These are phyloP conservation scores for Choreutis nemorana DNA, from an alignment of 2,888 invertebrate species.

Conservation along the genomic window DNA sequence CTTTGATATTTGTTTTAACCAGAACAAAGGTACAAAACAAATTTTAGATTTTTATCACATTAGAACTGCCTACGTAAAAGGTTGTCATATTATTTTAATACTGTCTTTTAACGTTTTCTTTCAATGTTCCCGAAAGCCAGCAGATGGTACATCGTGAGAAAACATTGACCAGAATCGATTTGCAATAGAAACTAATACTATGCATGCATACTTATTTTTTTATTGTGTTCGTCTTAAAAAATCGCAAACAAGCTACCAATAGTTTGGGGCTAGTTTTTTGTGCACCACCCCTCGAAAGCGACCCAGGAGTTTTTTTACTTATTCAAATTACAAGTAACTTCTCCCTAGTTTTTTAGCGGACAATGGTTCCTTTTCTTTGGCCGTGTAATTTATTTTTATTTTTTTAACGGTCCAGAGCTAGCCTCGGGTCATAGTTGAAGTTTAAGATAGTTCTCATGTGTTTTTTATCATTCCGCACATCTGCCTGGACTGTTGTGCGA, in stretches of 20 bases:
- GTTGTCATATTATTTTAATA: no score
- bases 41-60: no score
- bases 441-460: slow-evolving; percentile 49
- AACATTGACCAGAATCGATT: slow-evolving; percentile 45
- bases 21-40: no score
- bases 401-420: slow-evolving; percentile 45
- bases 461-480: slow-evolving; percentile 41
- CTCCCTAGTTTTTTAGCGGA: slow-evolving; percentile 51
- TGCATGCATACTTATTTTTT: slow-evolving; percentile 33
- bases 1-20: no score
- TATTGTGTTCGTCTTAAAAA: slow-evolving; percentile 48
- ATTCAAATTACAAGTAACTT: slow-evolving; percentile 55
- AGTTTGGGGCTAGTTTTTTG: slow-evolving; percentile 36
- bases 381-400: slow-evolving; percentile 39
- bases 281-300: slow-evolving; percentile 44
- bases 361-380: slow-evolving; percentile 47
- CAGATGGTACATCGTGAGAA: slow-evolving; percentile 42
- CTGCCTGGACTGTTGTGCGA: slow-evolving; percentile 30
- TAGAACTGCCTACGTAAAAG: no score
- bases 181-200: slow-evolving; percentile 33
- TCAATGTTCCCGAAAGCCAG: no score
- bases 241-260: slow-evolving; percentile 25
- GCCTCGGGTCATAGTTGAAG: slow-evolving; percentile 62
- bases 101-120: no score
- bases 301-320: slow-evolving; percentile 28